Evolutionary conservation across 2,797 vertebrate genomes (phyloP).

Genomic region (Poeciliopsis infans): DNA sequence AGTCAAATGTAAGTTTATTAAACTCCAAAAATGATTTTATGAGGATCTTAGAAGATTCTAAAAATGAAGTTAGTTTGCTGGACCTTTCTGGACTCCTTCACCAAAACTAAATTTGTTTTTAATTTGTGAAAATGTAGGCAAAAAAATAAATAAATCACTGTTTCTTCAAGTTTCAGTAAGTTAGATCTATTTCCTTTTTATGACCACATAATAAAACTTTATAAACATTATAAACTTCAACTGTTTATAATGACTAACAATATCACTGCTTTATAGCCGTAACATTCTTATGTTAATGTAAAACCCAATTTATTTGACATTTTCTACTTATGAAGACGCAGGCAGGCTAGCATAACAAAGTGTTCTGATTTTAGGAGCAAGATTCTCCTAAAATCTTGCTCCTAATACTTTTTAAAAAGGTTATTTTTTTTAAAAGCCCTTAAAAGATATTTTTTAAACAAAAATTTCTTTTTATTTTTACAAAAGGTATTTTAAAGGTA

Average conservation of each 20-base stretch:
- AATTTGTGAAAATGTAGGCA: background rate
- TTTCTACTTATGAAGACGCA: background rate
- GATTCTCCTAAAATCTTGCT: background rate
- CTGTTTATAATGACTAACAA: background rate
- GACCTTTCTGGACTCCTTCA: background rate
- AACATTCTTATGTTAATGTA: no score
- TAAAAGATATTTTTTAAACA: no score
- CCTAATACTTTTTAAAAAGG: no score
- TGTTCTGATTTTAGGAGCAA: background rate
- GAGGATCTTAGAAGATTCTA: background rate
- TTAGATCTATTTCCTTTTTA: background rate
- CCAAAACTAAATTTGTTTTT: background rate
- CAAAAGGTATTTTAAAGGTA: no score
- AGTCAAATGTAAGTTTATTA: background rate
- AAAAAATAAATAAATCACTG: background rate
- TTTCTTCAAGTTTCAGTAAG: background rate
- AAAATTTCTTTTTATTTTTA: no score
- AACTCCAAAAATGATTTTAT: background rate
- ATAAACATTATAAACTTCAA: no score
- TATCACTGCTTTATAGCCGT: background rate
- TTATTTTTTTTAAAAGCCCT: no score
- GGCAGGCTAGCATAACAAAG: background rate
- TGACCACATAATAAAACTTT: background rate
- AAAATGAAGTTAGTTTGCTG: background rate
- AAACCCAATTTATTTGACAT: background rate